These are phyloP conservation scores for Ptychoptera albimana DNA, from an alignment of 2,888 invertebrate species.

Conservation along the genomic window DNA sequence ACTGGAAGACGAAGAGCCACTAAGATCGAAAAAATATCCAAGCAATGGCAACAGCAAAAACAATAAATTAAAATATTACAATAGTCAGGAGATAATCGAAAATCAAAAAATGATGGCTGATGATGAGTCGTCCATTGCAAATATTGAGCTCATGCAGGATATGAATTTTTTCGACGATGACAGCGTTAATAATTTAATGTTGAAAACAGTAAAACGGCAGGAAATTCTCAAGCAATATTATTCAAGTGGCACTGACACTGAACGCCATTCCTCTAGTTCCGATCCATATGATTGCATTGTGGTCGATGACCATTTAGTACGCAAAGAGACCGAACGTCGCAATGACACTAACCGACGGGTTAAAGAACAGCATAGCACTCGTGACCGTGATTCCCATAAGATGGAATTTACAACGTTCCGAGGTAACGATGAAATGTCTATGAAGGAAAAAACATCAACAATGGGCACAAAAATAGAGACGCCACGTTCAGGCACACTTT, in stretches of 20 bases:
- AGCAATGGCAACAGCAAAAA: too few species aligned
- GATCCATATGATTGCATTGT: constrained; percentile 70
- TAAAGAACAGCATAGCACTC: constrained; percentile 29
- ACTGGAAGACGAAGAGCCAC: too few species aligned
- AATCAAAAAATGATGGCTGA: constrained; percentile 1
- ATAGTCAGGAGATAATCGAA: not conserved
- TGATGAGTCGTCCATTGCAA: not conserved
- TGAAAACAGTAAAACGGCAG: constrained; percentile 55
- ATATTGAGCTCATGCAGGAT: constrained; percentile 27
- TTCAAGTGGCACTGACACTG: constrained; percentile 43
- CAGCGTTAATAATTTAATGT: constrained; percentile 43
- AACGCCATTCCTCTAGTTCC: constrained; percentile 49
- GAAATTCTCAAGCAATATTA: constrained; percentile 58
- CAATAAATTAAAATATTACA: too few species aligned
- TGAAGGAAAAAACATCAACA: constrained; percentile 36
- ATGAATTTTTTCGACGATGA: constrained; percentile 50
- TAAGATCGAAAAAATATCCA: too few species aligned
- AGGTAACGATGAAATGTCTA: constrained; percentile 29
- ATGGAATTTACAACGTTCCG: constrained; percentile 31
- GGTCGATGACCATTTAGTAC: constrained; percentile 54
- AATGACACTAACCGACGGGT: constrained; percentile 15
- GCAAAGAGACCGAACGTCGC: constrained; percentile 23
- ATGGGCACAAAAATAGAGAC: constrained; percentile 31
- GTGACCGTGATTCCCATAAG: constrained; percentile 34
- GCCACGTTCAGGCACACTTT: constrained; percentile 22